These are phyloP conservation scores for Botrylloides violaceus DNA, from an alignment of 23 tunicate genomes.

Conservation along the genomic window DNA sequence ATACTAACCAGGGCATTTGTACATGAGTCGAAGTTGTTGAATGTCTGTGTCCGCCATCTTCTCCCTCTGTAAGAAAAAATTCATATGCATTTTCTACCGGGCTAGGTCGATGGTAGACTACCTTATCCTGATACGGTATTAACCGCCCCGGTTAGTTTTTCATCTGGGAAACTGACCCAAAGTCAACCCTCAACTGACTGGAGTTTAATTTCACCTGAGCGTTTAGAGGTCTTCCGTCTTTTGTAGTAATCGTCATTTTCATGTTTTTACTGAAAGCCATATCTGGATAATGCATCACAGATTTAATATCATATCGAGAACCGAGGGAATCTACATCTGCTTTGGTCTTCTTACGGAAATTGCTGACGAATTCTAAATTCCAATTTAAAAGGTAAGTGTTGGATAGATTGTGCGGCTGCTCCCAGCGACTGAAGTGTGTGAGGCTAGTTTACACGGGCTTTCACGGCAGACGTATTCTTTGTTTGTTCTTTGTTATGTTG, in stretches of 20 bases:
- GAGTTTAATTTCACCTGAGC: not conserved
- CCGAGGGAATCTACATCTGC: not conserved
- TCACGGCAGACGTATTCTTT: no score
- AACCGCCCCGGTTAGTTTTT: no score
- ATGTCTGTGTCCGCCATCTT: not conserved
- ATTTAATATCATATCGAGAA: not conserved
- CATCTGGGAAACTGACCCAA: no score
- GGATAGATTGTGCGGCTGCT: no score
- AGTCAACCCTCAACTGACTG: no score
- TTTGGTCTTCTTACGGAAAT: not conserved
- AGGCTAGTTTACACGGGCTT: no score
- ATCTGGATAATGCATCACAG: not conserved
- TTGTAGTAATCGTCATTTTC: not conserved
- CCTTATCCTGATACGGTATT: no score
- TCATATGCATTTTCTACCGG: no score
- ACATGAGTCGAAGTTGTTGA: not conserved
- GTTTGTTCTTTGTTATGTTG: no score
- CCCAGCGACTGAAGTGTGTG: no score
- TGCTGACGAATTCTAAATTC: not conserved
- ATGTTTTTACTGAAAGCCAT: not conserved
- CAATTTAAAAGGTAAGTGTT: no score
- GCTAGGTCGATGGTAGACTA: no score
- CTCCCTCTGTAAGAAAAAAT: not conserved
- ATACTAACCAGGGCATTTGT: not conserved
- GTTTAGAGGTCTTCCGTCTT: not conserved